Evolutionary conservation across 2,113 vertebrate species (phyloP).

Genomic region (Microtus ochrogaster): DNA sequence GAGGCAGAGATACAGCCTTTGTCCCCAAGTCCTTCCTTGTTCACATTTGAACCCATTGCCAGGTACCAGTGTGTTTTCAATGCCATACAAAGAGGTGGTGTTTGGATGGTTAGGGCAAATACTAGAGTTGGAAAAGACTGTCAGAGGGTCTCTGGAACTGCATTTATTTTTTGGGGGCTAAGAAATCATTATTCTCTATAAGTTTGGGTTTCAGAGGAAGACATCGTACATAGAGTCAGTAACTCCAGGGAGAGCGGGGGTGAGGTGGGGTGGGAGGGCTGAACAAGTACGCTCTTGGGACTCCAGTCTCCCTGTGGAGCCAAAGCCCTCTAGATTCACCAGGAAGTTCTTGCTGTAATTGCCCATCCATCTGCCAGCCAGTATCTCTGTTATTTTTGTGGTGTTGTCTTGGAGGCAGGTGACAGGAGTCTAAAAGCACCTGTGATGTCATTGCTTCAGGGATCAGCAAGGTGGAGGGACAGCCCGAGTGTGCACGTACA

Average conservation of each 20-base stretch:
- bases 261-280: background rate
- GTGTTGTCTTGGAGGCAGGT: background rate
- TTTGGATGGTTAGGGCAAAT: background rate
- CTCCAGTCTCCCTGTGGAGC: background rate
- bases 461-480: rapidly evolving
- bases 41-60: background rate
- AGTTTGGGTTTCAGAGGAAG: constrained; percentile 31
- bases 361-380: no score
- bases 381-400: background rate
- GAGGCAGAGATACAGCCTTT: background rate
- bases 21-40: background rate
- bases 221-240: background rate
- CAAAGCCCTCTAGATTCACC: background rate
- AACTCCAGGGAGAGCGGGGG: background rate
- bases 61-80: background rate
- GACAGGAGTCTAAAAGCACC: background rate
- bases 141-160: background rate
- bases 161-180: background rate
- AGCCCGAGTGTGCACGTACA: background rate
- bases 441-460: rapidly evolving
- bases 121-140: background rate
- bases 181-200: background rate
- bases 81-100: background rate
- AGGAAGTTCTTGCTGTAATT: background rate
- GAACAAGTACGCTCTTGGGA: background rate